These are phyloP conservation scores for Malacoctenus gilli DNA, from an alignment of 2,797 vertebrate species.

Conservation along the genomic window DNA sequence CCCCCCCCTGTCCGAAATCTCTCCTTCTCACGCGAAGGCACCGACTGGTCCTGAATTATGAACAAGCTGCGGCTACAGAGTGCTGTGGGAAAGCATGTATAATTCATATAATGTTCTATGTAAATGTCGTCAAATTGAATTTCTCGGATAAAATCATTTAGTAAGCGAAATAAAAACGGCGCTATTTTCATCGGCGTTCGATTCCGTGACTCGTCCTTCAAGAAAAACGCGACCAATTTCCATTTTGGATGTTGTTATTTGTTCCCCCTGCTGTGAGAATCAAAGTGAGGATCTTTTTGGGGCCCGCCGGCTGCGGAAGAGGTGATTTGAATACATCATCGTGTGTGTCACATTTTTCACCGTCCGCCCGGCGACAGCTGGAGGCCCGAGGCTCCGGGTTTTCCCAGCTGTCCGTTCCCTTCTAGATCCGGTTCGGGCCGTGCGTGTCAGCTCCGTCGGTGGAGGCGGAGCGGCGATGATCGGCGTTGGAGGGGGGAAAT, in stretches of 20 bases:
- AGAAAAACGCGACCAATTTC: no score
- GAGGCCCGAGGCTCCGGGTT: no score
- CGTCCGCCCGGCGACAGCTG: no score
- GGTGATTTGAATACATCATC: background rate
- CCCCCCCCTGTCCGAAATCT: no score
- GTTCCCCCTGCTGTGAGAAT: no score
- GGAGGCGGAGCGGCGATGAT: no score
- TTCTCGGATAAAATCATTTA: background rate
- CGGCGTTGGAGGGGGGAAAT: no score
- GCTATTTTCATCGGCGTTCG: background rate
- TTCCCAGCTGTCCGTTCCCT: no score
- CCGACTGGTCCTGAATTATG: slow-evolving; percentile 24
- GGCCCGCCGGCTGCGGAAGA: background rate
- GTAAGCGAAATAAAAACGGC: background rate
- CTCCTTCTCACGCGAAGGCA: slow-evolving; percentile 42
- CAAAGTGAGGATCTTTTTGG: no score
- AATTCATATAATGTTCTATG: background rate
- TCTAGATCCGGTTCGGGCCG: no score
- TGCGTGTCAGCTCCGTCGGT: no score
- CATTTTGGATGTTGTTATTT: no score
- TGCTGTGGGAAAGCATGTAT: background rate
- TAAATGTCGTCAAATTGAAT: background rate
- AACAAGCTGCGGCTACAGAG: slow-evolving; percentile 1
- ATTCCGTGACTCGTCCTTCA: background rate
- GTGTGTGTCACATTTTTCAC: background rate